Evolutionary conservation across 2,888 invertebrate species (phyloP), one percentile per base, ranked within the genome.

Genomic region (Drosophila kuntzei): DNA sequence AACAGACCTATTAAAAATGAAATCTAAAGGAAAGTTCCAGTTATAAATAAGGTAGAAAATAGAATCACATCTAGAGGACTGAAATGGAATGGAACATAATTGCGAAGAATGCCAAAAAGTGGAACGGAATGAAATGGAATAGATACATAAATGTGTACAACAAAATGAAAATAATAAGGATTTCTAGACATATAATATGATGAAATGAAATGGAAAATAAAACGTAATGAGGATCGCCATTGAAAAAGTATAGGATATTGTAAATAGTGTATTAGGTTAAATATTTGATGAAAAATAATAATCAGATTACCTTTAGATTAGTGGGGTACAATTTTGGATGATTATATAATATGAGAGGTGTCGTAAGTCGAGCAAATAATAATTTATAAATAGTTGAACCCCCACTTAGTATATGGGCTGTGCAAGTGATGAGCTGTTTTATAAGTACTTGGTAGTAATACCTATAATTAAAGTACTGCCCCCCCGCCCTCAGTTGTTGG

Each of bases 341-440:
- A 41, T 41, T 41, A 1, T 9, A 9, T 8, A n/a, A n/a, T n/a
- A n/a, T 9, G 9, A 9, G 3, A 22, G 20, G 53, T 32, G 29
- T 53, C 41, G 27, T 50, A 41, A 41, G 39, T n/a, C 9, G 39
- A 9, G 16, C 29, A 29, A 53, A 53, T 41, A 54, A 32, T 20
- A 37, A 41, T 41, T 32, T 54, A 41, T 54, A 54, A 54, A 41
- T 54, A 54, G 41, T 20, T 16, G n/a, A 37, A 12, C 27, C n/a
- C n/a, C 20, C 29, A 41, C 14, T 14, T 53, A 27, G 37, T 20
- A 50, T 37, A 50, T 25, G 20, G 50, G 12, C 47, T 20, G 12
- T n/a, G 18, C 8, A 16, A 27, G 12, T 14, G 60, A 34, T 60
- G 43, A 50, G 16, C 51, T 51, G 51, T 51, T 44, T 43, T 18